Evolutionary conservation across 2,888 invertebrate genomes (phyloP).

Genomic region (Romanomermis culicivorax): DNA sequence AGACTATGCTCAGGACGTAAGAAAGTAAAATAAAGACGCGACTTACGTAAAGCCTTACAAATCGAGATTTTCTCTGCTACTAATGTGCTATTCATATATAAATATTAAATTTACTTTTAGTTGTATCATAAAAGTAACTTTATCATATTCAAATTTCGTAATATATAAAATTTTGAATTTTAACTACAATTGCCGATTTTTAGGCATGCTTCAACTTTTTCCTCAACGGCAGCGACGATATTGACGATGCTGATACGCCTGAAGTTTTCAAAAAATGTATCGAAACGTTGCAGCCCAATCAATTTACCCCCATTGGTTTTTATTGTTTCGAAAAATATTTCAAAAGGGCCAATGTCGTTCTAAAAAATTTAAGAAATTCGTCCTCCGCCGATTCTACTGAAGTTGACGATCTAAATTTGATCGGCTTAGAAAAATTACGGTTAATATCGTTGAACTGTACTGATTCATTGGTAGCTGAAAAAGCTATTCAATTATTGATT

Average conservation of each 20-base stretch:
- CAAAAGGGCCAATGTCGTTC: conserved; percentile 35
- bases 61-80: no score
- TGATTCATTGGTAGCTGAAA: conserved; percentile 31
- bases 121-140: neutral
- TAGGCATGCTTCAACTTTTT: conserved; percentile 36
- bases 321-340: conserved; percentile 34
- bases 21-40: no score
- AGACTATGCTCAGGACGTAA: neutral
- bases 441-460: conserved; percentile 31
- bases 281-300: conserved; percentile 30
- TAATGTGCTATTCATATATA: no score
- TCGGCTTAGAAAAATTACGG: conserved; percentile 35
- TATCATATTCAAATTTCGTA: neutral
- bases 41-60: no score
- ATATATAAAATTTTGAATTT: no score
- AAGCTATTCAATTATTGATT: conserved; percentile 31
- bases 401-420: conserved; percentile 32
- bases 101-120: neutral
- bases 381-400: no score
- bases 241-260: conserved; percentile 32
- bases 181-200: no score
- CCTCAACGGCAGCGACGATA: conserved; percentile 30
- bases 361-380: no score
- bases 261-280: conserved; percentile 34
- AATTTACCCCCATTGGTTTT: conserved; percentile 31